These are phyloP conservation scores for Callitettix versicolor DNA, from an alignment of 1,140 invertebrate genomes.

Conservation along the genomic window DNA sequence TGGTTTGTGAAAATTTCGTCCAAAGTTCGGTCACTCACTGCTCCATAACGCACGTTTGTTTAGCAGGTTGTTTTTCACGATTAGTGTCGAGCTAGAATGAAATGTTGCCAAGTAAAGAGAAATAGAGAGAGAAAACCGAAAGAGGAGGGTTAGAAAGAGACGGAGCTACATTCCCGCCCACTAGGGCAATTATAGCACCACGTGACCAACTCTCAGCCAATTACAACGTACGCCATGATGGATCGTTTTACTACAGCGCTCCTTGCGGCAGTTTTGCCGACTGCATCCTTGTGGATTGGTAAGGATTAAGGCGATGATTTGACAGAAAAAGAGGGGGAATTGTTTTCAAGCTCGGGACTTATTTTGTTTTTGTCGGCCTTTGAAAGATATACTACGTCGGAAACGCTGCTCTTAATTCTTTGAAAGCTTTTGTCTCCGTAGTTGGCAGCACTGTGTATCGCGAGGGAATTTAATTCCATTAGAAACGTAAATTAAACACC, in stretches of 20 bases:
- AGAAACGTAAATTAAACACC: too few species aligned
- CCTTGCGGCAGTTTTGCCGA: slow-evolving; percentile 31
- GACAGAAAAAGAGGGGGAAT: background rate
- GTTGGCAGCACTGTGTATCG: too few species aligned
- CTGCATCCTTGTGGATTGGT: slow-evolving; percentile 6
- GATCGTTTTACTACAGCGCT: slow-evolving; percentile 36
- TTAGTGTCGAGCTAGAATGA: slow-evolving; percentile 5
- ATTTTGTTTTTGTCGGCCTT: background rate
- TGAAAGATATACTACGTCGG: too few species aligned
- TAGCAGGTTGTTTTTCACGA: slow-evolving; percentile 1
- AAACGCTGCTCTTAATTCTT: too few species aligned
- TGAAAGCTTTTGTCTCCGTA: too few species aligned
- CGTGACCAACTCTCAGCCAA: slow-evolving; percentile 44
- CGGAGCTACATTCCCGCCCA: slow-evolving; percentile 36
- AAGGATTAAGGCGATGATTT: slow-evolving; percentile 1
- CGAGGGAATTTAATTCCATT: too few species aligned
- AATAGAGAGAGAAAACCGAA: slow-evolving; percentile 29
- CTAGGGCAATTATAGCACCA: slow-evolving; percentile 43
- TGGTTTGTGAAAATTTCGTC: background rate
- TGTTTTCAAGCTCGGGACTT: slow-evolving; percentile 8
- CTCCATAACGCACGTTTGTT: slow-evolving; percentile 2
- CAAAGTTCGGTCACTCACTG: background rate
- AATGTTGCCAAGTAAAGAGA: slow-evolving; percentile 25
- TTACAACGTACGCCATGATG: slow-evolving; percentile 45
- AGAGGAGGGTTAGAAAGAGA: slow-evolving; percentile 31